phyloP scores from a whole-genome alignment of 2,888 invertebrate genomes.

The Steromphala cineraria region DNA sequence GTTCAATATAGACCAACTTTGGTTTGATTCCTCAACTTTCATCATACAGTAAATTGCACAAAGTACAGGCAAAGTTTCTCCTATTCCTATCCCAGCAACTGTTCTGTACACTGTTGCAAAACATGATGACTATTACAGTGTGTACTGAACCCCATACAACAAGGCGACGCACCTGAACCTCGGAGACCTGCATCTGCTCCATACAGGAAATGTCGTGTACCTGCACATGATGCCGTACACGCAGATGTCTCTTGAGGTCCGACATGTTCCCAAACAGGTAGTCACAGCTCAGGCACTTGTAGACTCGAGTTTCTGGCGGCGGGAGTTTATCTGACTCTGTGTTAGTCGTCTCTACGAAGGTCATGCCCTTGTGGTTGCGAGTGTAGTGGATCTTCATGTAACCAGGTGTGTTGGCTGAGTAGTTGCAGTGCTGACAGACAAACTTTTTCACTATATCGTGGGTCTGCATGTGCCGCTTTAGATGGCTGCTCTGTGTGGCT shows the following conservation, averaged over 20 bases:
- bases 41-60: neutral
- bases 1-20: too few relatives aligned
- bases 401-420: slow-evolving; percentile 72
- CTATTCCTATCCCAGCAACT: too few relatives aligned
- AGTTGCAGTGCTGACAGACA: slow-evolving; percentile 71
- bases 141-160: too few relatives aligned
- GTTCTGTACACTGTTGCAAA: too few relatives aligned
- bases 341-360: slow-evolving; percentile 8
- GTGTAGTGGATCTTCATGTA: slow-evolving; percentile 74
- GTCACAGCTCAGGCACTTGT: slow-evolving; percentile 73
- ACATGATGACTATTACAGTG: too few relatives aligned
- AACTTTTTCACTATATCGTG: slow-evolving; percentile 71
- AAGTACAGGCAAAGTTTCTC: too few relatives aligned
- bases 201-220: slow-evolving; percentile 60
- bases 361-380: slow-evolving; percentile 56
- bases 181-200: slow-evolving; percentile 45
- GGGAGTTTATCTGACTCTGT: slow-evolving; percentile 15
- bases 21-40: too few relatives aligned
- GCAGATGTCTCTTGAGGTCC: slow-evolving; percentile 73
- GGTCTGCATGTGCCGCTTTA: slow-evolving; percentile 73
- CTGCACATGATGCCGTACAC: slow-evolving; percentile 65
- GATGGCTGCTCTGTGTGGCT: slow-evolving; percentile 70
- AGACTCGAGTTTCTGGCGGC: slow-evolving; percentile 44
- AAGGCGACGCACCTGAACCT: slow-evolving; percentile 34
- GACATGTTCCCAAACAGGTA: slow-evolving; percentile 74